A percentile compares a stretch with the other conserved stretches of the same genome.
Conservation (phyloP, 2,113 vertebrate genomes). For the mouse (Mus musculus) region DNA sequence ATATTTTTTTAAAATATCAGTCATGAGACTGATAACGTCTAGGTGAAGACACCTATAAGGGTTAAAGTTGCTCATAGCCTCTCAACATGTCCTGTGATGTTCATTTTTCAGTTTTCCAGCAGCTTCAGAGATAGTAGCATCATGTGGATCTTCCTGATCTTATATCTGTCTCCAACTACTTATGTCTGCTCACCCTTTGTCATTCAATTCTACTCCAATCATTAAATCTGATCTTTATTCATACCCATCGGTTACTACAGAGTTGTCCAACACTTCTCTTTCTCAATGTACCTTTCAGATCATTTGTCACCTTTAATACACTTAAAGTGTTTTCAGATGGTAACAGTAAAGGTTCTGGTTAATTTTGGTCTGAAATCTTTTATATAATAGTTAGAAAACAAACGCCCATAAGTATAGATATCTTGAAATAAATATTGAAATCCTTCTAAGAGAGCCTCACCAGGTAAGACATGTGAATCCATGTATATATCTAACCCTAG, state of each 20-base stretch:
- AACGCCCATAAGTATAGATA: not conserved
- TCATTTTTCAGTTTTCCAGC: not conserved
- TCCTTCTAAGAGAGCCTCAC: not conserved
- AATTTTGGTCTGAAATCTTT: constrained; percentile 32
- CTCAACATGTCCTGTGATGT: not conserved
- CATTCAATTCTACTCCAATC: not conserved
- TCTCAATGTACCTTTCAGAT: not conserved
- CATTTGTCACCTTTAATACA: not conserved
- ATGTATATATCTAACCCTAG: not conserved
- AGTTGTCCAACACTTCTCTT: not conserved
- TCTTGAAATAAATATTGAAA: constrained; percentile 41
- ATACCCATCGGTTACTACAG: not conserved
- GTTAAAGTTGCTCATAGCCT: not conserved
- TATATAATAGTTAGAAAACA: constrained; percentile 22
- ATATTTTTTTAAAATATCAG: not conserved
- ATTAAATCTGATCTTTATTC: not conserved
- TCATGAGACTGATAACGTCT: not conserved
- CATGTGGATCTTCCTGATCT: not conserved
- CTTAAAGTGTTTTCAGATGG: not conserved
- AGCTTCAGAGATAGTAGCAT: not conserved
- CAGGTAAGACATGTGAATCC: not conserved
- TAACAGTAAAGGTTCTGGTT: not conserved
- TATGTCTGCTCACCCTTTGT: not conserved
- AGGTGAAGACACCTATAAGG: not conserved
- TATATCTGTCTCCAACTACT: not conserved